Evolutionary conservation across 2,113 vertebrate species (phyloP).

Genomic region (Cettia cetti): DNA sequence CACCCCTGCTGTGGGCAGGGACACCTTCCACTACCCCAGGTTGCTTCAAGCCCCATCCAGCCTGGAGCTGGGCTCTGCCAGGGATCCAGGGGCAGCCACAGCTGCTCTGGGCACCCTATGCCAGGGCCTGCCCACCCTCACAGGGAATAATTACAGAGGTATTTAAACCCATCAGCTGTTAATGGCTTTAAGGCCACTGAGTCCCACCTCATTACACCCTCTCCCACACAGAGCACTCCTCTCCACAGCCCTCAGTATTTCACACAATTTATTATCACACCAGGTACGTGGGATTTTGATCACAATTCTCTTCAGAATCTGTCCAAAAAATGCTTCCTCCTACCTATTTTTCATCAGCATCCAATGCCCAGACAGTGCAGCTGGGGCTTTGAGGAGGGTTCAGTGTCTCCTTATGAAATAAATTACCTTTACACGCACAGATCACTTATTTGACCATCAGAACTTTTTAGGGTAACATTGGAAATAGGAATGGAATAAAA

Average conservation of each 20-base stretch:
- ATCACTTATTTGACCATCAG: background rate
- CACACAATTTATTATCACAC: background rate
- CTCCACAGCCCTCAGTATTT: background rate
- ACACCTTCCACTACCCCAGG: background rate
- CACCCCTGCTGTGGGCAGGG: background rate
- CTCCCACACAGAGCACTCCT: background rate
- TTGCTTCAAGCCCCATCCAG: background rate
- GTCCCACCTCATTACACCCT: background rate
- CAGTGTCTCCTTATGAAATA: background rate
- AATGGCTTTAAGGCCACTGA: background rate
- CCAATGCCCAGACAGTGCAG: background rate
- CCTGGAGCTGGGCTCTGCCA: background rate
- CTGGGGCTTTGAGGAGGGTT: background rate
- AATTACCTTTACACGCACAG: rapidly evolving
- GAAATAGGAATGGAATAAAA: background rate
- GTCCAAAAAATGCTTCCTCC: background rate
- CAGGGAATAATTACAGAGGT: background rate
- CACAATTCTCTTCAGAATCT: background rate
- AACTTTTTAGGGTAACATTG: background rate
- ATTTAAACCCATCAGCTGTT: background rate
- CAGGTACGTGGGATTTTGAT: background rate
- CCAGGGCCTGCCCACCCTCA: rapidly evolving
- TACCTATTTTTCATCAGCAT: background rate
- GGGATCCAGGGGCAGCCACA: background rate
- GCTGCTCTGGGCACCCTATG: background rate